Percentiles rank a stretch among this genome's conserved stretches.
Conservation (phyloP, 92 coral and sea anemone species). For the Porites cylindrica region DNA sequence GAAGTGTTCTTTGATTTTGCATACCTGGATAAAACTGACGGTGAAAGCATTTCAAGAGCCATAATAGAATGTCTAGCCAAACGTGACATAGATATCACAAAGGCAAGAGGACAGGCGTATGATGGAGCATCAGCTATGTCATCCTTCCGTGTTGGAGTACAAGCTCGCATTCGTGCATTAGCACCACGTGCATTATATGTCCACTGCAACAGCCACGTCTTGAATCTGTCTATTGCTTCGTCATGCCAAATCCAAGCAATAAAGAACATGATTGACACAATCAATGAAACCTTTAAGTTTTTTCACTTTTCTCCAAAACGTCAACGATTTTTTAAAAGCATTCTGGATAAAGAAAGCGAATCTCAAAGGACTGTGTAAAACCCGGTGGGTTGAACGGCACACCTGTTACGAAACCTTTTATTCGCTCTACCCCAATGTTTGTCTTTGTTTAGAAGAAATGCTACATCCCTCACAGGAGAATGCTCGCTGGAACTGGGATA, state of each 20-base stretch:
- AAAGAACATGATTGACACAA: conserved; percentile 21
- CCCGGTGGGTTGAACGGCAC: conserved; percentile 43
- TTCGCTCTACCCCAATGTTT: conserved; percentile 32
- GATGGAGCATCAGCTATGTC: conserved; percentile 37
- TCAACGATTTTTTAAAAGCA: conserved; percentile 18
- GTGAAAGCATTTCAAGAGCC: conserved; percentile 33
- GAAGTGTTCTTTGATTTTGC: conserved; percentile 33
- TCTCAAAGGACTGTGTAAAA: conserved; percentile 39
- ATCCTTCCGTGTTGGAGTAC: not conserved
- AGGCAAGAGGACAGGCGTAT: conserved; percentile 31
- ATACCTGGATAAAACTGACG: conserved; percentile 30
- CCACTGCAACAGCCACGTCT: conserved; percentile 34
- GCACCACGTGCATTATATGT: conserved; percentile 23
- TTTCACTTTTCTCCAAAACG: conserved; percentile 46
- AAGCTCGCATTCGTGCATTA: conserved; percentile 7
- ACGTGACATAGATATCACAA: conserved; percentile 23
- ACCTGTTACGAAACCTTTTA: conserved; percentile 33
- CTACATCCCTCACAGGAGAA: conserved; percentile 13
- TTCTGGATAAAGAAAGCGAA: conserved; percentile 10
- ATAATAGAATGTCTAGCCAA: conserved; percentile 15
- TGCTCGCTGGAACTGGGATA: conserved; percentile 30
- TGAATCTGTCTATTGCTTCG: conserved; percentile 30
- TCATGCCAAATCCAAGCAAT: too few species aligned
- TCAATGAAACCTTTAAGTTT: conserved; percentile 28
- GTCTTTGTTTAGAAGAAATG: conserved; percentile 31